These are phyloP conservation scores for Lycopodina hypogea DNA, from an alignment of 37 sponge, comb jelly and placozoan genomes.

Conservation along the genomic window DNA sequence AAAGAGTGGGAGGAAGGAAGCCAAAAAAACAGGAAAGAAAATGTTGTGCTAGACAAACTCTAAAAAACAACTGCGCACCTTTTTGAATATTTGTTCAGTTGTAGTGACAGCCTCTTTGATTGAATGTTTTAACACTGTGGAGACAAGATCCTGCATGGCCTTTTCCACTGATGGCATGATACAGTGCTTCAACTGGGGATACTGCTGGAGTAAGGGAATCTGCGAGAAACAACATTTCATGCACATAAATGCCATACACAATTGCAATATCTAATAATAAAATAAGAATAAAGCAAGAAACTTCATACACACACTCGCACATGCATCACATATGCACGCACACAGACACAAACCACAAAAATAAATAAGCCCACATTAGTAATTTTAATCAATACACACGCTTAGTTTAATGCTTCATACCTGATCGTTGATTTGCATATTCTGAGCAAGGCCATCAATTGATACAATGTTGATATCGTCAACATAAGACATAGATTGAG, in stretches of 20 bases:
- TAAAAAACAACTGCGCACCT: constrained; percentile 41
- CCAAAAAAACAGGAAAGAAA: neutral
- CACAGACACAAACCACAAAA: too few species aligned
- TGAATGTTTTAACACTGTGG: constrained; percentile 85
- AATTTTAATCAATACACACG: too few species aligned
- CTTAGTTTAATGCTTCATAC: too few species aligned
- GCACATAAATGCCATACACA: neutral
- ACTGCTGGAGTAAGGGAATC: constrained; percentile 82
- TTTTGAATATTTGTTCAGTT: constrained; percentile 92
- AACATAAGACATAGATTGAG: constrained; percentile 54
- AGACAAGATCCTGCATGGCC: constrained; percentile 86
- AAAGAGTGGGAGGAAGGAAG: neutral
- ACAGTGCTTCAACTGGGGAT: constrained; percentile 81
- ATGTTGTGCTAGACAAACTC: neutral
- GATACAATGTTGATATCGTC: constrained; percentile 58
- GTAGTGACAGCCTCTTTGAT: constrained; percentile 96
- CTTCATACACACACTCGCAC: too few species aligned
- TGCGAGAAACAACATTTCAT: constrained; percentile 1
- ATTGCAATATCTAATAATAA: too few species aligned
- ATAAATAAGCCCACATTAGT: too few species aligned
- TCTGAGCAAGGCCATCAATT: constrained; percentile 56
- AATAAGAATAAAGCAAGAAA: too few species aligned
- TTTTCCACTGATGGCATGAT: constrained; percentile 86
- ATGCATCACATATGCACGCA: too few species aligned
- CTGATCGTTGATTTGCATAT: constrained; percentile 72